These are phyloP conservation scores for Melangyna quadrimaculata DNA, from an alignment of 2,888 invertebrate species.

Conservation along the genomic window DNA sequence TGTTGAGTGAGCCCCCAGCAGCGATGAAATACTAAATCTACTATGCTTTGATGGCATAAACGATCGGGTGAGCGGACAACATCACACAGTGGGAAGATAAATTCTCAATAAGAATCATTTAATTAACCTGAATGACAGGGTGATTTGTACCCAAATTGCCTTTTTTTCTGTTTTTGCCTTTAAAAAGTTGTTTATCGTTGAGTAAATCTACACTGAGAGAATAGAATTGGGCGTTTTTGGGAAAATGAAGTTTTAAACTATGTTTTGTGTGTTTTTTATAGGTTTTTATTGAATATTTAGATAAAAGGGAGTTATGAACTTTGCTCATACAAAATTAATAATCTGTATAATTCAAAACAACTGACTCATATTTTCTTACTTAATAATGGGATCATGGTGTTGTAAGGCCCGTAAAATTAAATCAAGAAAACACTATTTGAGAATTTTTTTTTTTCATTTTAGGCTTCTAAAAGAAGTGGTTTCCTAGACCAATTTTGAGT, in stretches of 20 bases:
- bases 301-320: no score
- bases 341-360: no score
- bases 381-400: no score
- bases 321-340: no score
- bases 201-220: conserved; percentile 38
- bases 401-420: no score
- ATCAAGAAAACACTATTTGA: no score
- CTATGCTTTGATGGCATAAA: conserved; percentile 7
- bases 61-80: not conserved
- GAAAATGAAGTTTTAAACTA: not conserved
- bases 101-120: conserved; percentile 58
- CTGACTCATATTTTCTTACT: no score
- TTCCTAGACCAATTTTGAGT: no score
- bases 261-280: not conserved
- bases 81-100: conserved; percentile 44
- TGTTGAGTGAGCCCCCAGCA: conserved; percentile 38
- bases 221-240: not conserved
- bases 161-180: conserved; percentile 17
- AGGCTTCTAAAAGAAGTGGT: no score
- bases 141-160: conserved; percentile 59
- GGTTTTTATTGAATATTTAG: no score
- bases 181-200: conserved; percentile 10
- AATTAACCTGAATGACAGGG: conserved; percentile 65
- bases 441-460: no score
- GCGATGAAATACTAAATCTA: conserved; percentile 30